phyloP scores from a whole-genome alignment of 2,888 invertebrate species.

The Galeruca laticollis region DNA sequence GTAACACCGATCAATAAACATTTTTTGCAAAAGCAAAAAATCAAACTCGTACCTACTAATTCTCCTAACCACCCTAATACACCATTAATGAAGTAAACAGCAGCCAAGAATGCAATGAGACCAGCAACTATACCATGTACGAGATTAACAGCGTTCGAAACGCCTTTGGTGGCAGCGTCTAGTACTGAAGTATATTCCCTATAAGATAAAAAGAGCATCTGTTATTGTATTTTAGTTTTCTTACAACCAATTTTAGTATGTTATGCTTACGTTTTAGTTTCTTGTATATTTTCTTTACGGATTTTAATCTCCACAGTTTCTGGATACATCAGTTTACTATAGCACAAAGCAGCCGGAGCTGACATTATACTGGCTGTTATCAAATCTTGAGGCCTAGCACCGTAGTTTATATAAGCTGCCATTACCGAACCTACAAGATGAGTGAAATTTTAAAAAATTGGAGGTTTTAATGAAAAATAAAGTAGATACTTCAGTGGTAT shows the following conservation, averaged over 20 bases:
- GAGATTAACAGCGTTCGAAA: conserved; percentile 82
- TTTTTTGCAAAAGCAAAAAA: no score
- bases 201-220: conserved; percentile 35
- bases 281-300: conserved; percentile 79
- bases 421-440: conserved; percentile 81
- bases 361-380: conserved; percentile 97
- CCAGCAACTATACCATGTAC: conserved; percentile 91
- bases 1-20: no score
- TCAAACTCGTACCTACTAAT: conserved; percentile 74
- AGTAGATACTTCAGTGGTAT: not conserved
- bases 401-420: conserved; percentile 92
- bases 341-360: conserved; percentile 92
- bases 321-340: conserved; percentile 91
- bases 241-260: not conserved
- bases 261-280: conserved; percentile 67
- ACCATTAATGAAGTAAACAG: conserved; percentile 87
- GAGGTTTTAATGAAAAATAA: no score
- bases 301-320: conserved; percentile 87
- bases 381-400: conserved; percentile 88
- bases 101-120: conserved; percentile 90
- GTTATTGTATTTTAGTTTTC: not conserved
- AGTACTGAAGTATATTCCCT: conserved; percentile 87
- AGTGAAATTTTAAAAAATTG: conserved; percentile 10
- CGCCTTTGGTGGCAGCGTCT: conserved; percentile 93
- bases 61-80: conserved; percentile 84